A percentile compares a stretch with the other conserved stretches of the same genome.
These are phyloP conservation scores for Syngnathus scovelli DNA, from an alignment of 2,113 vertebrate species.

Conservation along the genomic window DNA sequence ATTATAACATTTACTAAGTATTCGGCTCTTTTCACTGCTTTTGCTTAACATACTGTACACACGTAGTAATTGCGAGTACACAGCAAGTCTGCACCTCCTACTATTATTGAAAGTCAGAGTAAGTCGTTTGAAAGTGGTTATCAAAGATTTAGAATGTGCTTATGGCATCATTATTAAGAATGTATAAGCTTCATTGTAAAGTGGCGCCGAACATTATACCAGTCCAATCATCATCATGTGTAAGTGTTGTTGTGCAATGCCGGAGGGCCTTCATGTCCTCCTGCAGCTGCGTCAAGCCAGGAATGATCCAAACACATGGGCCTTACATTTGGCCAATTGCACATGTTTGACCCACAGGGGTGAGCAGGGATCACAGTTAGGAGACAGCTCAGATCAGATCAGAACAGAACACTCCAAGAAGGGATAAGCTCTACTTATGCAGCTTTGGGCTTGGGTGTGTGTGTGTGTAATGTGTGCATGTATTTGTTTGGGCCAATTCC, in stretches of 20 bases:
- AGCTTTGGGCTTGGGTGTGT: slow-evolving; percentile 10
- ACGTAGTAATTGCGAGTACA: no score
- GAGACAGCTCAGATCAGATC: slow-evolving; percentile 59
- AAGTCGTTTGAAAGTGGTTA: background rate
- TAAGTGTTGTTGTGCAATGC: slow-evolving; percentile 7
- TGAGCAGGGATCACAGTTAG: slow-evolving; percentile 45
- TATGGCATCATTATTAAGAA: background rate
- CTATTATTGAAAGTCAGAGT: background rate
- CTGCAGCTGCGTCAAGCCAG: slow-evolving; percentile 35
- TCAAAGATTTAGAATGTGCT: background rate
- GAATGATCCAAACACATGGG: slow-evolving; percentile 22
- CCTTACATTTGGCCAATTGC: background rate
- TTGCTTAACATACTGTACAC: background rate
- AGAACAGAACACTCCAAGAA: slow-evolving; percentile 50
- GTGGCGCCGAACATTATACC: background rate
- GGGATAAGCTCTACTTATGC: slow-evolving; percentile 57
- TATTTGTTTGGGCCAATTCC: slow-evolving; percentile 10
- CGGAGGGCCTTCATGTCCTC: slow-evolving; percentile 21
- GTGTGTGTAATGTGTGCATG: slow-evolving; percentile 18
- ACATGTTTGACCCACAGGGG: slow-evolving; percentile 39
- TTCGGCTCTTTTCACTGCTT: background rate
- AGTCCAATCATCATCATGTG: slow-evolving; percentile 1
- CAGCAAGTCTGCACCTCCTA: background rate
- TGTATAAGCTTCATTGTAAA: background rate
- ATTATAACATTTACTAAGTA: background rate